Evolutionary conservation across 92 coral and sea anemone species (phyloP), one percentile per base, ranked within the genome.

Genomic region (Epizoanthus illoricatus): DNA sequence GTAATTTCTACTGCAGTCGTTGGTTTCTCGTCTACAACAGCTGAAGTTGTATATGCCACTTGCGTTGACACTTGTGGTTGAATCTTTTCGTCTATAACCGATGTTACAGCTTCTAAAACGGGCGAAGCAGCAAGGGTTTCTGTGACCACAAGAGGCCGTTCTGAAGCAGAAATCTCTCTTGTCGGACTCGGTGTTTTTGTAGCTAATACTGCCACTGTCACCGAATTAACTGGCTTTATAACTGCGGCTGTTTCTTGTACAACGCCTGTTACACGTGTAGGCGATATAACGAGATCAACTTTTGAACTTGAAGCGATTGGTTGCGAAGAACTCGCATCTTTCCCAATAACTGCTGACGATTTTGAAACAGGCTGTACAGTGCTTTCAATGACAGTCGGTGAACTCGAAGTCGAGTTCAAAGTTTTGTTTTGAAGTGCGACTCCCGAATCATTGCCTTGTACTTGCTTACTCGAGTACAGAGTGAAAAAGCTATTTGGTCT

Each of bases 191-290:
- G 82, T n/a, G 71, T 47, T 43, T n/a, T 41, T 39, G 60, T 42
- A 5, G 55, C 39, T 11, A 11, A 10, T 17, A 19, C 33, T 5
- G 69, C 7, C 40, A 10, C 7, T 12, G 80, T 58, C 56, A 20
- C 7, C 13, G 61, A 2, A 9, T 11, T 17, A 23, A 49, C 9
- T 63, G 65, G 19, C 66, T 62, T 64, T 45, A 13, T 36, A 24
- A 5, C 60, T 21, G 71, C 82, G 11, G 70, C 62, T 42, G 82
- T 78, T 78, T 78, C 71, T 20, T 78, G 41, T 63, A 16, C 11
- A 11, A 45, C 28, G 49, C 71, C 49, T 58, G 82, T 42, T 10
- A 42, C 40, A 19, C 36, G 71, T 13, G 82, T 78, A 3, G 82
- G 71, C 59, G 16, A 42, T 61, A 78, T 64, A n/a, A 8, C 61